A percentile compares a stretch with the other conserved stretches of the same genome.
Conservation (phyloP, 1,140 invertebrate species). For the Aradophagus sp. region DNA sequence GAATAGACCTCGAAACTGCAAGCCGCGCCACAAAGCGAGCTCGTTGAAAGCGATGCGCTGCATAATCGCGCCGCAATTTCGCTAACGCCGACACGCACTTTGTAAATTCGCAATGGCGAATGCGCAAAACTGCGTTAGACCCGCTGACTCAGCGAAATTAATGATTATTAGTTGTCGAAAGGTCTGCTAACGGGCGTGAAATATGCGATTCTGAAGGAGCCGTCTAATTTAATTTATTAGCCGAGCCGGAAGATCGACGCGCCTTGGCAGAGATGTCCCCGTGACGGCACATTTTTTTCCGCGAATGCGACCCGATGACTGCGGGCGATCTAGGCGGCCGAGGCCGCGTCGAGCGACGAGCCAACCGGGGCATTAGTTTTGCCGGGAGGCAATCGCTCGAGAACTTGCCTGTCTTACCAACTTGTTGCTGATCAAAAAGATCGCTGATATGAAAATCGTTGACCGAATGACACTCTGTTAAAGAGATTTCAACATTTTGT, state of each 20-base stretch:
- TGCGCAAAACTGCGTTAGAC: too few relatives aligned
- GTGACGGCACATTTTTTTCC: conserved; percentile 5
- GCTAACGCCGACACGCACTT: conserved; percentile 19
- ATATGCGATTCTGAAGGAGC: too few relatives aligned
- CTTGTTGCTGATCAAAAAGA: conserved; percentile 39
- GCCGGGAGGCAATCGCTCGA: conserved; percentile 25
- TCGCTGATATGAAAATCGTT: too few relatives aligned
- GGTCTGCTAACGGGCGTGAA: too few relatives aligned
- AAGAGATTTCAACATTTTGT: too few relatives aligned
- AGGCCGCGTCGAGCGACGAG: conserved; percentile 9
- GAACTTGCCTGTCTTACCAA: conserved; percentile 25
- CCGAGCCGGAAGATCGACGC: too few relatives aligned
- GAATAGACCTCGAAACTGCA: conserved; percentile 34
- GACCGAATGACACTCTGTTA: too few relatives aligned
- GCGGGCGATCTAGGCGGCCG: background rate
- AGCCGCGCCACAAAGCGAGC: conserved; percentile 14
- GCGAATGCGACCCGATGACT: conserved; percentile 8
- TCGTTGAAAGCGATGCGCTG: conserved; percentile 24
- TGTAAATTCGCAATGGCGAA: too few relatives aligned
- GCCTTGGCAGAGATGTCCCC: too few relatives aligned
- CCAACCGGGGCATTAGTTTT: conserved; percentile 31
- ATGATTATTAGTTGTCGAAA: too few relatives aligned
- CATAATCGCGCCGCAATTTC: conserved; percentile 31
- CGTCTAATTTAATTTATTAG: too few relatives aligned
- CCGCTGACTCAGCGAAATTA: too few relatives aligned